Evolutionary conservation across 2,888 invertebrate species (phyloP).

Genomic region (Aspidiotus rigidus): DNA sequence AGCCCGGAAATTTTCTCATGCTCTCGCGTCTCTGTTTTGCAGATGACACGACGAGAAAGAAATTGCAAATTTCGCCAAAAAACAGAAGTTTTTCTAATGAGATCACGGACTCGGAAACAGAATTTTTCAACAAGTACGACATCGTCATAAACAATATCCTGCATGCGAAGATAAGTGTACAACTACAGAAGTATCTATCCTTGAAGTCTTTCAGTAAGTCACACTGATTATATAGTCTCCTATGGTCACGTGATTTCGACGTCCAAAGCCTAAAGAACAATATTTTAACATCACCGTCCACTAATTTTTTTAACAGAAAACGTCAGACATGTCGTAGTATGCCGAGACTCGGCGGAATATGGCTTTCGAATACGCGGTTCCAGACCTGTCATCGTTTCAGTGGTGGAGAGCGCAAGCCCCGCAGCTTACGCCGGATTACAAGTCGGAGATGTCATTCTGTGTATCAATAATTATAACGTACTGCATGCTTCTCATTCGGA

Average conservation of each 20-base stretch:
- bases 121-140: slow-evolving; percentile 75
- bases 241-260: too few relatives aligned
- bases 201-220: slow-evolving; percentile 43
- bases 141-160: slow-evolving; percentile 81
- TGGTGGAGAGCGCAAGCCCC: slow-evolving; percentile 87
- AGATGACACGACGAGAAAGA: slow-evolving; percentile 10
- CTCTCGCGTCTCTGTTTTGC: neutral
- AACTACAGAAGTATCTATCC: slow-evolving; percentile 77
- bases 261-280: too few relatives aligned
- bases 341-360: slow-evolving; percentile 77
- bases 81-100: slow-evolving; percentile 40
- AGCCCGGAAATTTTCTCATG: neutral
- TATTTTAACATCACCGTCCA: neutral
- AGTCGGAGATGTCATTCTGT: slow-evolving; percentile 87
- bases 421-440: slow-evolving; percentile 85
- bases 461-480: slow-evolving; percentile 82
- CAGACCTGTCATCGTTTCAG: slow-evolving; percentile 91
- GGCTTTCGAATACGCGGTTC: slow-evolving; percentile 85
- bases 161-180: slow-evolving; percentile 78
- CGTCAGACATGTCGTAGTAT: slow-evolving; percentile 76
- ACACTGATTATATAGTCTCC: too few relatives aligned
- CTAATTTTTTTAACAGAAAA: slow-evolving; percentile 53
- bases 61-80: slow-evolving; percentile 19
- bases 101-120: slow-evolving; percentile 71
- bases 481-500: slow-evolving; percentile 79